phyloP scores from a whole-genome alignment of 2,797 vertebrate species.

The Hippopotamyrus pictus region DNA sequence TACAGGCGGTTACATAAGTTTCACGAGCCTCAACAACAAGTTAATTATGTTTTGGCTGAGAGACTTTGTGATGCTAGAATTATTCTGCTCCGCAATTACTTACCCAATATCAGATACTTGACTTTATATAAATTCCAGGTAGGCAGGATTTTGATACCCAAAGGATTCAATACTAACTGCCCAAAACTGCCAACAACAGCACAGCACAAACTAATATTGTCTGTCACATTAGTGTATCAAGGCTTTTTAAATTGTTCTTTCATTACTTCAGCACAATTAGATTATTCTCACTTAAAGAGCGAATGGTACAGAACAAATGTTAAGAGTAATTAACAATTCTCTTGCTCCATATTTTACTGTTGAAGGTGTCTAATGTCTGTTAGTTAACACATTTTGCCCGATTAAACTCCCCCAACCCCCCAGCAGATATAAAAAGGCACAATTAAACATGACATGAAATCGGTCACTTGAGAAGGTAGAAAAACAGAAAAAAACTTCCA shows the following conservation, averaged over 20 bases:
- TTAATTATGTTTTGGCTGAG: not conserved
- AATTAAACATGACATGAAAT: not conserved
- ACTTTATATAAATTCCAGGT: not conserved
- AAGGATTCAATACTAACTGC: not conserved
- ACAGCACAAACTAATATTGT: not conserved
- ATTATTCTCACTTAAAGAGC: not conserved
- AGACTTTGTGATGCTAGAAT: not conserved
- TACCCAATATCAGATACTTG: not conserved
- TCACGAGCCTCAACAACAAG: not conserved
- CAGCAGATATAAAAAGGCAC: not conserved
- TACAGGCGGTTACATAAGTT: not conserved
- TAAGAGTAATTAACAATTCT: not conserved
- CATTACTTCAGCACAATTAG: not conserved
- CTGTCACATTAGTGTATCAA: not conserved
- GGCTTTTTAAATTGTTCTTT: not conserved
- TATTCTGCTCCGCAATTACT: not conserved
- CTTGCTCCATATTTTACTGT: not conserved
- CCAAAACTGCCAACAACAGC: not conserved
- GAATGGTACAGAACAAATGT: not conserved
- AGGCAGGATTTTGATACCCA: not conserved
- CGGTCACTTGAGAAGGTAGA: not conserved
- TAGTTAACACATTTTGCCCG: not conserved
- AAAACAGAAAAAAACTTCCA: not conserved
- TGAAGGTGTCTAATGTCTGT: not conserved
- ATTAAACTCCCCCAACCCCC: not conserved